Evolutionary conservation across 2,888 invertebrate species (phyloP), one percentile per base, ranked within the genome.

Genomic region (Lasioglossum oenotherae): DNA sequence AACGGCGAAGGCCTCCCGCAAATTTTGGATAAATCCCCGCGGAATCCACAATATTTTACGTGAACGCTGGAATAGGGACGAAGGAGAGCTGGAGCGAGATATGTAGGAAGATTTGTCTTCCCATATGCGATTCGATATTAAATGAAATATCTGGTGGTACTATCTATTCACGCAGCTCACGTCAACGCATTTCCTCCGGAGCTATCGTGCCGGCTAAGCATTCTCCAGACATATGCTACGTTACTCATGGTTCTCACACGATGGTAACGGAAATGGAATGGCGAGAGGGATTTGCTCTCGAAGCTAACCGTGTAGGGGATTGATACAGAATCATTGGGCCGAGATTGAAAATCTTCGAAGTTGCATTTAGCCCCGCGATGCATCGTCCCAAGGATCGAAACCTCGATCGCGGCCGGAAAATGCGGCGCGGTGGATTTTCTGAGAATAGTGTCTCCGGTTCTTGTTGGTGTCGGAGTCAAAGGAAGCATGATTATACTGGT

Each of bases 261-360:
- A 64, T 44, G 35, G 71, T 38, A 72, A 69, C 64, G 44, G 49
- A n/a, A 44, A 41, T 64, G 35, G 41, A 75, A 60, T 23, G 64
- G 78, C 78, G 78, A 75, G 53, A 84, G 84, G 75, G 78, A 85
- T 85, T 79, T 71, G 78, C 78, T 84, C 84, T 67, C 64, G 53
- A 67, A 78, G 53, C 64, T 85, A 79, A 85, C 78, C 69, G 49
- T 23, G 53, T 38, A 79, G 38, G 31, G 78, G 75, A 73, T 72
- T 73, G 75, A 72, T 85, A 79, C 74, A 75, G 84, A 53, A 78
- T 71, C 64, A 44, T 38, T 35, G 53, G 41, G 12, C n/a, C 71
- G 71, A 41, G 71, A 71, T 71, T 71, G 71, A 38, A 38, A 71
- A 71, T 71, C 71, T 41, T 12, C 23, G 71, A n/a, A 71, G n/a